These are phyloP conservation scores for Halisarca cf. caerulea DNA, from an alignment of 37 sponge, comb jelly and placozoan species.

Conservation along the genomic window DNA sequence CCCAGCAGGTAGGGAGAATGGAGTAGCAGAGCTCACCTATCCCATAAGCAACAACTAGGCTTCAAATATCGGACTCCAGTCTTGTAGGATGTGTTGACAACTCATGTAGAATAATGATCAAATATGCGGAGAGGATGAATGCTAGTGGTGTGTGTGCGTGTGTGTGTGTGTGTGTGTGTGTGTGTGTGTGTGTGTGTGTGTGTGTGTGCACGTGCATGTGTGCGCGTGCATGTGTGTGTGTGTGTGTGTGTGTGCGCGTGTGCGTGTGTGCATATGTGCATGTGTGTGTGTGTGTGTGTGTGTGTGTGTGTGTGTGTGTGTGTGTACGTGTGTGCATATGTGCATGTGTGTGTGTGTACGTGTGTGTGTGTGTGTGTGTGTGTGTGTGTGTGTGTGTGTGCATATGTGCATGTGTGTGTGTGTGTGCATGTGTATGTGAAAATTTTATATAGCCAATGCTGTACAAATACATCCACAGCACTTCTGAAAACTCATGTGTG, in stretches of 20 bases:
- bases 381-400: not conserved
- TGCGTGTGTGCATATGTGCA: not conserved
- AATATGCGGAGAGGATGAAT: too few relatives aligned
- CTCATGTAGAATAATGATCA: too few relatives aligned
- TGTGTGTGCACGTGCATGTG: constrained; percentile 5
- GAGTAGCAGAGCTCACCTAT: too few relatives aligned
- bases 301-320: constrained; percentile 9
- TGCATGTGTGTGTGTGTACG: not conserved
- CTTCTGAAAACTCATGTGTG: too few relatives aligned
- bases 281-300: constrained; percentile 23
- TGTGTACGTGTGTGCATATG: not conserved
- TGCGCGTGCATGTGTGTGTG: constrained; percentile 3
- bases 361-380: not conserved
- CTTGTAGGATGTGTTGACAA: too few relatives aligned
- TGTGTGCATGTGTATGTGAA: too few relatives aligned
- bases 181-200: constrained; percentile 29
- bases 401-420: too few relatives aligned
- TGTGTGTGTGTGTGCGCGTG: constrained; percentile 11
- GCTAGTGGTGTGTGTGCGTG: not conserved
- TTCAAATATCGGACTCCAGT: too few relatives aligned
- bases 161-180: constrained; percentile 35
- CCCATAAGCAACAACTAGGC: too few relatives aligned
- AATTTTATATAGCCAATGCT: too few relatives aligned
- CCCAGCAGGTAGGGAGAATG: too few relatives aligned
- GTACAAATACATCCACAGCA: too few relatives aligned